These are phyloP conservation scores for Ptilorrhoa leucosticta DNA, from an alignment of 2,113 vertebrate genomes.

Conservation along the genomic window DNA sequence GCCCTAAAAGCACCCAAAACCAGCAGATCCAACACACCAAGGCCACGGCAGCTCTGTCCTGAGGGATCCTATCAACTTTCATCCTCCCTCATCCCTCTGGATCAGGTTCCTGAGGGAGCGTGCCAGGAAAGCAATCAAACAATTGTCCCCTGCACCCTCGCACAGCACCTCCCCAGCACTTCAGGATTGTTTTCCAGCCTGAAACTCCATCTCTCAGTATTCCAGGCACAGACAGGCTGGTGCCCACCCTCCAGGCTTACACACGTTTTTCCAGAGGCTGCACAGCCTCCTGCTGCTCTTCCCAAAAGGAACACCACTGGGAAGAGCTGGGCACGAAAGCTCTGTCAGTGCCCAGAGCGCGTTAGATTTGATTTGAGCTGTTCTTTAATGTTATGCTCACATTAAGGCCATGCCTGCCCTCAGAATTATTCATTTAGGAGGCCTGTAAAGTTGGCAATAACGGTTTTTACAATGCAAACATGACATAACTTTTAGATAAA, in stretches of 20 bases:
- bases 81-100: not conserved
- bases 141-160: not conserved
- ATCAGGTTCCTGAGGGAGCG: not conserved
- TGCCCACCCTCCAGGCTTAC: not conserved
- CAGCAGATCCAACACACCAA: not conserved
- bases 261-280: not conserved
- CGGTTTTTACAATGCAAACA: not conserved
- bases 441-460: not conserved
- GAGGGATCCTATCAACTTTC: not conserved
- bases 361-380: not conserved
- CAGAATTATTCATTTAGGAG: not conserved
- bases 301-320: not conserved
- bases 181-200: not conserved
- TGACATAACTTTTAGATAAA: not conserved
- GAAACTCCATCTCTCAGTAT: not conserved
- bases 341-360: not conserved
- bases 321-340: not conserved
- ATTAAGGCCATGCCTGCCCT: not conserved
- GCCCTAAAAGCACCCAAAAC: rapidly evolving
- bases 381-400: not conserved
- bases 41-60: not conserved
- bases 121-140: not conserved
- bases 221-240: not conserved
- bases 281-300: not conserved
- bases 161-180: not conserved